Percentiles rank a stretch among this genome's conserved stretches.
Evolutionary conservation across 92 coral and sea anemone species (phyloP).

Genomic region (Diadumene lineata): DNA sequence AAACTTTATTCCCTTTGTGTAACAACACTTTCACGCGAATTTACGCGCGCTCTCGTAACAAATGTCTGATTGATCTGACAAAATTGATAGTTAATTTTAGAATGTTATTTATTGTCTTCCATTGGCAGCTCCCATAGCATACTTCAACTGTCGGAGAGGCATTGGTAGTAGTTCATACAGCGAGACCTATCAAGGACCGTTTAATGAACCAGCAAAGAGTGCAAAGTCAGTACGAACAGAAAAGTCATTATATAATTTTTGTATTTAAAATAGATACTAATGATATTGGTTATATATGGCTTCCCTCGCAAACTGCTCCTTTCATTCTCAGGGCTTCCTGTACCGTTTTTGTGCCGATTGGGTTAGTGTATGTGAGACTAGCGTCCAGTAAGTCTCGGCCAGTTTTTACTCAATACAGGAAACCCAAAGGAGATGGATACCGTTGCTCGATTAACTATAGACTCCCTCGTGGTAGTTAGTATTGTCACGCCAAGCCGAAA

Average conservation of each 20-base stretch:
- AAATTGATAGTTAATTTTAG: neutral
- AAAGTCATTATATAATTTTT: too few species aligned
- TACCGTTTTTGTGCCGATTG: neutral
- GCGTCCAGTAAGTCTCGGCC: too few species aligned
- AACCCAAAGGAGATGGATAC: too few species aligned
- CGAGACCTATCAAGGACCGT: slow-evolving; percentile 52
- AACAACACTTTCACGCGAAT: neutral
- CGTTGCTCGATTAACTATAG: too few species aligned
- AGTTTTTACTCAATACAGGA: too few species aligned
- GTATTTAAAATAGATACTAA: too few species aligned
- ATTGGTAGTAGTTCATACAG: slow-evolving; percentile 45
- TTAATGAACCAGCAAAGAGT: slow-evolving; percentile 57
- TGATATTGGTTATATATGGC: neutral
- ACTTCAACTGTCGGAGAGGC: slow-evolving; percentile 53
- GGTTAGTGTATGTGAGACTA: neutral
- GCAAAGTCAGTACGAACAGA: slow-evolving; percentile 81
- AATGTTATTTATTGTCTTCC: neutral
- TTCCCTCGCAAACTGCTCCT: neutral
- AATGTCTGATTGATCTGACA: neutral
- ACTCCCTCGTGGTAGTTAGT: too few species aligned
- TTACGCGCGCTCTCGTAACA: neutral
- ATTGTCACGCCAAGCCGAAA: too few species aligned
- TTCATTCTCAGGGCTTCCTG: neutral
- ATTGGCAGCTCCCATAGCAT: slow-evolving; percentile 75
- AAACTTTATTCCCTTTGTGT: neutral